These are phyloP conservation scores for Drosophila formosana DNA, from an alignment of 2,888 invertebrate species.

Conservation along the genomic window DNA sequence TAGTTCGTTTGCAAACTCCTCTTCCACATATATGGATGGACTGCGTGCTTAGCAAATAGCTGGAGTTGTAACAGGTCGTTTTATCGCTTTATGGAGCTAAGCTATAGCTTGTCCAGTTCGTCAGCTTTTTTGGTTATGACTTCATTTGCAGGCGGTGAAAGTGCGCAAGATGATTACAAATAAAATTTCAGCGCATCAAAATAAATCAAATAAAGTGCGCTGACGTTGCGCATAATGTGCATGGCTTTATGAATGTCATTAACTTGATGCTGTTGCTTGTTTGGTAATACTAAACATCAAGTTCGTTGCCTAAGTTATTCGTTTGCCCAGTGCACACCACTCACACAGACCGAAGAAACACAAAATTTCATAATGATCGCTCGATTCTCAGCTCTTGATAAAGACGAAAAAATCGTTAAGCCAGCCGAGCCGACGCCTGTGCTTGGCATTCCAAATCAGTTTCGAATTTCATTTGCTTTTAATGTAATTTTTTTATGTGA, in stretches of 20 bases:
- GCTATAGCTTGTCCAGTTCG: slow-evolving; percentile 34
- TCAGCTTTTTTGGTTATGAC: slow-evolving; percentile 76
- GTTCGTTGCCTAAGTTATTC: slow-evolving; percentile 64
- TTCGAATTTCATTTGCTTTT: slow-evolving; percentile 68
- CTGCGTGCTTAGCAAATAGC: slow-evolving; percentile 7
- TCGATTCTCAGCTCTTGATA: slow-evolving; percentile 60
- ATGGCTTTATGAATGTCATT: slow-evolving; percentile 53
- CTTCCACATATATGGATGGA: slow-evolving; percentile 23
- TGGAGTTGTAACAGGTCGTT: slow-evolving; percentile 23
- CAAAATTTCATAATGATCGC: slow-evolving; percentile 52
- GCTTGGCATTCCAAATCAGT: slow-evolving; percentile 65
- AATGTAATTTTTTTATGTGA: slow-evolving; percentile 54
- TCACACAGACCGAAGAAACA: slow-evolving; percentile 12
- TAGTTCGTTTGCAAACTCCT: slow-evolving; percentile 21
- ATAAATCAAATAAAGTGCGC: slow-evolving; percentile 63
- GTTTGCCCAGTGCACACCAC: slow-evolving; percentile 7
- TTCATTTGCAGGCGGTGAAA: slow-evolving; percentile 74
- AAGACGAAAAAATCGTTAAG: slow-evolving; percentile 46
- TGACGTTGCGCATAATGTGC: slow-evolving; percentile 45
- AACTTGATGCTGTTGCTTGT: slow-evolving; percentile 32
- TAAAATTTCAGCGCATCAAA: slow-evolving; percentile 51
- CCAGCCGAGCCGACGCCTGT: slow-evolving; percentile 61
- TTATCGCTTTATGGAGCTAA: slow-evolving; percentile 39
- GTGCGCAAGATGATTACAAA: slow-evolving; percentile 55
- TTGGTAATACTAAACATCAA: slow-evolving; percentile 22